Evolutionary conservation across 2,888 invertebrate genomes (phyloP).

Genomic region (Dexiosoma caninum): DNA sequence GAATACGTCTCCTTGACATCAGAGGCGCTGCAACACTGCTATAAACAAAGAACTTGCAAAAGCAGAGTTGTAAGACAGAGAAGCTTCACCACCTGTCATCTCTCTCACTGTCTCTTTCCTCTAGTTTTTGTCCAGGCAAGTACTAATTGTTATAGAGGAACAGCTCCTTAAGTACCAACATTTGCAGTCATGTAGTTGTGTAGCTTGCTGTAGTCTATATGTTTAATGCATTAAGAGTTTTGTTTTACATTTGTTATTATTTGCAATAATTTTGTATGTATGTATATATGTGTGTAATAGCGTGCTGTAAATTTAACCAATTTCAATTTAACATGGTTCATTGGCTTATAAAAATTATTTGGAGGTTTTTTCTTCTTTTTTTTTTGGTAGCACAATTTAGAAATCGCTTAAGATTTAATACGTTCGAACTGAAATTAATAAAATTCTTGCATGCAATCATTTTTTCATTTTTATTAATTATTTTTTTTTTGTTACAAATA

Average conservation of each 20-base stretch:
- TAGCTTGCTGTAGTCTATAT: no score
- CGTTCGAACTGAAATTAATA: neutral
- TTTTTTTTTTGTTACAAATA: neutral
- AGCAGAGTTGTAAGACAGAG: no score
- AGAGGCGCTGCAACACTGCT: no score
- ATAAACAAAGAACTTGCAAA: no score
- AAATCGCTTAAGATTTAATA: constrained; percentile 55
- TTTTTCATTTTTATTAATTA: neutral
- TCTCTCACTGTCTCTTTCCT: no score
- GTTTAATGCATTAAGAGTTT: neutral
- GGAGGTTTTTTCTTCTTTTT: neutral
- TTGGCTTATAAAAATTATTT: constrained; percentile 34
- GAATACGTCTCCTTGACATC: no score
- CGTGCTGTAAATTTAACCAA: constrained; percentile 42
- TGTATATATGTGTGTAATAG: neutral
- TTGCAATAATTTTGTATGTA: no score
- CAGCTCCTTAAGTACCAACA: no score
- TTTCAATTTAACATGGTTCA: constrained; percentile 43
- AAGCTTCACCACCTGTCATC: no score
- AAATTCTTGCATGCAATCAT: constrained; percentile 60
- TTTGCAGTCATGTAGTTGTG: no score
- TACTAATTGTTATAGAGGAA: no score
- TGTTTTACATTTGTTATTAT: constrained; percentile 2
- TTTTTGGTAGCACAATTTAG: constrained; percentile 41
- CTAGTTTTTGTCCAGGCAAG: no score